Evolutionary conservation across 2,113 vertebrate species (phyloP), one percentile per base, ranked within the genome.

Genomic region (Nipponia nippon): DNA sequence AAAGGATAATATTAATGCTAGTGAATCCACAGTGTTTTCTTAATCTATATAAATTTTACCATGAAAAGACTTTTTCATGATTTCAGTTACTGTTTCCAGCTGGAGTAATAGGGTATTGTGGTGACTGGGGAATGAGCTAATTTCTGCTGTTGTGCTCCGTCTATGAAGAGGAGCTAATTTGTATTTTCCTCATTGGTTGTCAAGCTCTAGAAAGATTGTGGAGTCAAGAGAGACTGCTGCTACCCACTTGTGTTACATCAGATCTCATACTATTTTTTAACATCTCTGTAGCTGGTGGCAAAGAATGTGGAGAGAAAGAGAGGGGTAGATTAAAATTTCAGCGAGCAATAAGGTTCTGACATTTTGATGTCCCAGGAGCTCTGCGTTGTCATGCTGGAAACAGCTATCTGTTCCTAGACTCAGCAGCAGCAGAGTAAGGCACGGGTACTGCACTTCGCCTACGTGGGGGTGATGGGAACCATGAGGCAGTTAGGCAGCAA

Each of bases 231-330:
- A 96, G 80, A 93, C 50, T 92, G 79, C 90, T 93, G 85, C 93
- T 95, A 90, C 90, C 93, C 85, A 90, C 90, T 96, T 94, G 46
- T 19, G 55, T 94, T 90, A 40, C 83, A 92, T 92, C 95, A 93
- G 42, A 90, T 86, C 82, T 95, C 53, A 9, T 83, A 47, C 85
- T 95, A n/a, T 91, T 96, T 93, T 96, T 96, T 90, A 93, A 73
- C 83, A 50, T 90, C 53, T 61, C 47, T 82, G 44, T 49, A 59
- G 71, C 42, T 84, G 21, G 30, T 94, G 85, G 71, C 71, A 92
- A 92, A 70, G 67, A 62, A 62, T 59, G 63, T 27, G 49, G 69
- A 62, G 46, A 70, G 36, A 40, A 63, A 83, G 71, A 55, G 65
- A 80, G 67, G 56, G 8, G 4, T 40, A 76, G 62, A 89, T 73